phyloP scores from a whole-genome alignment of 2,888 invertebrate genomes.

The Pollenia griseotomentosa region DNA sequence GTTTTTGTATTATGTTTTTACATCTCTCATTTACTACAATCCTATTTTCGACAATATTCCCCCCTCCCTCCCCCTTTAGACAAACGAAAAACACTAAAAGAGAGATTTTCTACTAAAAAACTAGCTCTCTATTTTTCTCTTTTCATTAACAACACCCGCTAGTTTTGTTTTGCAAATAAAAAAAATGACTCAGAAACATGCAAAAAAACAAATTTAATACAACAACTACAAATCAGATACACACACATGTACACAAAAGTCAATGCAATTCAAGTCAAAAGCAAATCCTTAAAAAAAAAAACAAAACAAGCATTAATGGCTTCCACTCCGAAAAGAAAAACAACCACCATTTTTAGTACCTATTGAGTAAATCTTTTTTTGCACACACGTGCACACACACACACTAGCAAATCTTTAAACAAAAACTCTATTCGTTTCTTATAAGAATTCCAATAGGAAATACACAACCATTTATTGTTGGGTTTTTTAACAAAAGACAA shows the following conservation, averaged over 20 bases:
- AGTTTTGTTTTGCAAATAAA: slow-evolving; percentile 31
- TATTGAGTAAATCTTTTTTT: slow-evolving; percentile 10
- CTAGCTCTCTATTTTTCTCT: not conserved
- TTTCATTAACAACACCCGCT: slow-evolving; percentile 60
- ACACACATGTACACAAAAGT: not conserved
- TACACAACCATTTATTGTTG: slow-evolving; percentile 34
- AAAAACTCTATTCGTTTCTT: not conserved
- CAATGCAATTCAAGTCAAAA: not conserved
- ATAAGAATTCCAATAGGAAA: slow-evolving; percentile 44
- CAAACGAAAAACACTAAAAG: not conserved
- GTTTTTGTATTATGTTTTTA: not conserved
- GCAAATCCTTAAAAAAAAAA: slow-evolving; percentile 16
- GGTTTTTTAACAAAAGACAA: slow-evolving; percentile 12
- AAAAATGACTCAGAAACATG: slow-evolving; percentile 47
- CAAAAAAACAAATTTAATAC: slow-evolving; percentile 38
- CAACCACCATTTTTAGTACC: slow-evolving; percentile 48
- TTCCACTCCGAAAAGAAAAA: slow-evolving; percentile 22
- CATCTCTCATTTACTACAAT: not conserved
- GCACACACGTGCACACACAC: slow-evolving; percentile 50
- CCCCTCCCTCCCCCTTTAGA: not conserved
- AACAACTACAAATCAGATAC: slow-evolving; percentile 4
- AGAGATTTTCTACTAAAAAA: not conserved
- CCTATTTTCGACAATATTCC: not conserved
- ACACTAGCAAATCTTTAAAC: not conserved
- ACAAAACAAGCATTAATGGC: slow-evolving; percentile 27